Evolutionary conservation across 2,888 invertebrate species (phyloP), one percentile per base, ranked within the genome.

Genomic region (Amitus sp.): DNA sequence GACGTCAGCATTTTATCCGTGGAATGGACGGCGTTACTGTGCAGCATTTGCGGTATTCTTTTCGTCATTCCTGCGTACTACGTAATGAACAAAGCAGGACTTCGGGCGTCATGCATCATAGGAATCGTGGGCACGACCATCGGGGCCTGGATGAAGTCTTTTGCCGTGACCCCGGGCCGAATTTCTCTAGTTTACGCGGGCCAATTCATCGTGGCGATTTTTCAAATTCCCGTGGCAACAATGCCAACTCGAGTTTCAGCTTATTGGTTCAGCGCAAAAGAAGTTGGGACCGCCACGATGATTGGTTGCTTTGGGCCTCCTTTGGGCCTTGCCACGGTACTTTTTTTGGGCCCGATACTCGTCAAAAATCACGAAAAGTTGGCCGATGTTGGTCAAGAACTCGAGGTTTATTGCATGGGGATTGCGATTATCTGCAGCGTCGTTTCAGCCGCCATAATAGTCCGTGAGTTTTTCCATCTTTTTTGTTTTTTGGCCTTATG

Each of bases 201-300:
- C 10, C 69, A 69, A 56, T 56, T 58, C 50, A 19, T 67, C 9
- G 34, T 63, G 15, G 58, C 66, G 1, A 28, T 49, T 28, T 67
- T 65, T n/a, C 62, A 67, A 28, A 58, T 67, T 13, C 57, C 56
- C 2, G 47, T 61, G 2, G 49, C 59, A 1, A 65, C 62, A 1
- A 51, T 61, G 48, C 68, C 70, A 7, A 62, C 62, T 2, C 63
- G 62, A 2, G 63, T 70, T 43, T 63, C 68, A 2, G 68, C 70
- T 1, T 54, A 62, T 17, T 70, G 70, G 70, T 70, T 70, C 33
- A 65, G 65, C 7, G 43, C 53, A 1, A 12, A 65, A 3, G 62
- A 68, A 60, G 58, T 65, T 12, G 62, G 65, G 10, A 62, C 56
- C 15, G 70, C 68, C 6, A 68, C 61, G 19, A 23, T 64, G 2